Evolutionary conservation across 2,888 invertebrate species (phyloP).

Genomic region (Julus scandinavius): DNA sequence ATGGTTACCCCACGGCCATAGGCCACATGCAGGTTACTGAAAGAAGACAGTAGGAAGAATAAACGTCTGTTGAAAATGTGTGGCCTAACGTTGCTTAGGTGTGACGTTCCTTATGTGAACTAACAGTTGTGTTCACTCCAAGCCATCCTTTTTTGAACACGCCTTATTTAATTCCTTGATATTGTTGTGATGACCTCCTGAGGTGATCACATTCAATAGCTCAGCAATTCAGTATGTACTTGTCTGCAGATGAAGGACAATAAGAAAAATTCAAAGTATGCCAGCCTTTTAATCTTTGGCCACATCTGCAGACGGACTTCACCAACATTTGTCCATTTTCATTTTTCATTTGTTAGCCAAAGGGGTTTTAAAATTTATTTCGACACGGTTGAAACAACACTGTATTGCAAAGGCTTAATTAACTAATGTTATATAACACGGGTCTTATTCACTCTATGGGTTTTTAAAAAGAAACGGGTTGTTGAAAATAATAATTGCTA

Average conservation of each 20-base stretch:
- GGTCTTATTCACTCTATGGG: not conserved
- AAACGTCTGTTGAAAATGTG: no score
- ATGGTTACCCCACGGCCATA: no score
- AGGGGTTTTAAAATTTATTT: not conserved
- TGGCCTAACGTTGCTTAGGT: no score
- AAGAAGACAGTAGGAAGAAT: no score
- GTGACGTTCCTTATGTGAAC: no score
- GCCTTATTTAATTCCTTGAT: not conserved
- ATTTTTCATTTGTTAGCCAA: not conserved
- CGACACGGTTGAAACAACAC: constrained; percentile 16
- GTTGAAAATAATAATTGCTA: constrained; percentile 26
- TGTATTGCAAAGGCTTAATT: constrained; percentile 10
- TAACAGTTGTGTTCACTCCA: no score
- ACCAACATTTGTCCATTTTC: not conserved
- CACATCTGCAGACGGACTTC: not conserved
- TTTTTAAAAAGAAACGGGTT: not conserved
- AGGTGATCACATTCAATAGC: not conserved
- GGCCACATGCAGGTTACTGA: no score
- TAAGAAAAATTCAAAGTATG: not conserved
- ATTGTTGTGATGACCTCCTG: constrained; percentile 14
- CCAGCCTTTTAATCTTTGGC: not conserved
- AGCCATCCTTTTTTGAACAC: not conserved
- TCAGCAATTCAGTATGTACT: not conserved
- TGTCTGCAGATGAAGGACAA: not conserved
- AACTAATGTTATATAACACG: constrained; percentile 19